Evolutionary conservation across 2,888 invertebrate species (phyloP), one percentile per base, ranked within the genome.

Genomic region (Rhagophthalmus giganteus): DNA sequence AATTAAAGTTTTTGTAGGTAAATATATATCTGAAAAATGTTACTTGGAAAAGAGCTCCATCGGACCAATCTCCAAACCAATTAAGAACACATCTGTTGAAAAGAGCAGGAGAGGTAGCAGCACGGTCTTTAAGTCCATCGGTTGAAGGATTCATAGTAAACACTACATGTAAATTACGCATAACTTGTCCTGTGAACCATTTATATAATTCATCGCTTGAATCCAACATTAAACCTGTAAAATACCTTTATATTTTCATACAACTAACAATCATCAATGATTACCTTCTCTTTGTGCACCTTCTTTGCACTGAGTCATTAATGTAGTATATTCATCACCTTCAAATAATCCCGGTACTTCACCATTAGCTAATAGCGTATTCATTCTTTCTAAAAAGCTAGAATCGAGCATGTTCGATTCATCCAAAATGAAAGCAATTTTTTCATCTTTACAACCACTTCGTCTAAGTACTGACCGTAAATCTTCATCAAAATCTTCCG

Each of bases 61-160:
- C 94, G 12, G 96, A 94, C 99, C 99, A 99, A 75, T 99, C 99
- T 7, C 99, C 99, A 75, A 99, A 98, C 98, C 98, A 98, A 76
- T 99, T 98, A 64, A 99, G 83, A 7, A 99, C 98, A 75, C 98
- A 99, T 74, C 98, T 86, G 80, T 99, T 99, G 82, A 99, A 99
- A 47, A 99, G 80, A 2, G 99, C 99, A 16, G 99, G 99, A 2
- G 99, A 99, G 0, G 99, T 99, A 6, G 99, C 94, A 0, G 99
- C 99, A 56, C 98, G 84, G 76, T 98, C 98, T 75, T 99, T 97
- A 30, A 99, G 81, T 0, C 98, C 99, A 70, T 99, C 97, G 0
- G 96, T 93, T 1, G 95, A 96, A 5, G 99, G 99, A 78, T 99
- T 99, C 99, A 99, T 99, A 0, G 99, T 99, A 78, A 99, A 99